Evolutionary conservation across 2,797 vertebrate species (phyloP), one percentile per base, ranked within the genome.

Genomic region (Acestrorhynchus altus): DNA sequence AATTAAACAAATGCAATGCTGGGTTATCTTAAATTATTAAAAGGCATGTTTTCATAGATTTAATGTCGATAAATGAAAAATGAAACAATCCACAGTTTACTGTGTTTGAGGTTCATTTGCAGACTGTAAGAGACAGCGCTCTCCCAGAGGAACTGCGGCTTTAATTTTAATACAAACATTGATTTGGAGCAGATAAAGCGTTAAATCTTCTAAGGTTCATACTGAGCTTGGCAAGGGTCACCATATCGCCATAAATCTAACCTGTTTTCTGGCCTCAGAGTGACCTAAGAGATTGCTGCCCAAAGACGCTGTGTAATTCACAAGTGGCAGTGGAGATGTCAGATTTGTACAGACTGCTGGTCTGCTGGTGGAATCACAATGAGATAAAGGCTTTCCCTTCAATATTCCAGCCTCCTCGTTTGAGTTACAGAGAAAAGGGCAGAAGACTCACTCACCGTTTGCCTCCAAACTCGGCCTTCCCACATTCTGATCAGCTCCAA

Each of bases 321-420:
- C 7, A 11, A 63, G 10, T 7, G 1, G 28, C 26, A 12, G 20
- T 8, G 4, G 22, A 9, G 61, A 39, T 65, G 61, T 65, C 61
- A 22, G n/a, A 16, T 57, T 47, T 39, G n/a, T 47, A 20, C 15
- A 8, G 10, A 5, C 28, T 51, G 13, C 15, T 18, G 59, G 26
- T 57, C 65, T 31, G 40, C 51, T 54, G 20, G 26, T 49, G 61
- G 68, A 73, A 71, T 73, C 20, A 4, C 22, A 56, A 70, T 63
- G 40, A 75, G 59, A 11, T 49, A 10, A 26, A 77, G 63, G 26
- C 20, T 54, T 42, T 67, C 67, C 68, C n/a, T 40, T 52, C n/a
- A 35, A 42, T 44, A 31, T 51, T 77, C 56, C 66, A 44, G 24
- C 42, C 22, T 26, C 16, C 6, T 20, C 61, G 40, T 67, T 63